These are phyloP conservation scores for Euura lappo DNA, from an alignment of 1,140 invertebrate species.

Conservation along the genomic window DNA sequence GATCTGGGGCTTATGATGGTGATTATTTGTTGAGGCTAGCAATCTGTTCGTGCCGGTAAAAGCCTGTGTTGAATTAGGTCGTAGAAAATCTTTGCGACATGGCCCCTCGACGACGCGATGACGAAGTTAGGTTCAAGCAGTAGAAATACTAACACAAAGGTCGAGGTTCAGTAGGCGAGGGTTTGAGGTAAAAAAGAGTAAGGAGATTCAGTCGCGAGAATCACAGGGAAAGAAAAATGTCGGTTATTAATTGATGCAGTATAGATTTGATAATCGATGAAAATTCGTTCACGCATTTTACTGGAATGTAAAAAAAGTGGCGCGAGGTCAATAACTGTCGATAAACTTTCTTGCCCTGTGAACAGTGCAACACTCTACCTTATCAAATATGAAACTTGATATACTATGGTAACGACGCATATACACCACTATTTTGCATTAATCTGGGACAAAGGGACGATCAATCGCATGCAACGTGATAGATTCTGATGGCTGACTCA, in stretches of 20 bases:
- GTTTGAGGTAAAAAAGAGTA: neutral
- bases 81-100: neutral
- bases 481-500: neutral
- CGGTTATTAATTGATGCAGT: neutral
- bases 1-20: neutral
- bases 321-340: neutral
- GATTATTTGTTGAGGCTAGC: too few relatives aligned
- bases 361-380: neutral
- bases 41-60: too few relatives aligned
- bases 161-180: conserved; percentile 2
- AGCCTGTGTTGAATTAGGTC: neutral
- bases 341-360: neutral
- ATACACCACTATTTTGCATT: neutral
- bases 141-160: neutral
- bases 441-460: neutral
- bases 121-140: conserved; percentile 3
- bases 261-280: neutral
- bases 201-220: neutral
- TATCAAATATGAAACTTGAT: neutral
- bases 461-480: neutral
- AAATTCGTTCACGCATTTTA: neutral
- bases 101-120: neutral
- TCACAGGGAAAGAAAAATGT: neutral
- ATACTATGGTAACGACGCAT: neutral
- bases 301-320: neutral